Conservation (phyloP, 2,113 vertebrate genomes). For the Antigone vipio region DNA sequence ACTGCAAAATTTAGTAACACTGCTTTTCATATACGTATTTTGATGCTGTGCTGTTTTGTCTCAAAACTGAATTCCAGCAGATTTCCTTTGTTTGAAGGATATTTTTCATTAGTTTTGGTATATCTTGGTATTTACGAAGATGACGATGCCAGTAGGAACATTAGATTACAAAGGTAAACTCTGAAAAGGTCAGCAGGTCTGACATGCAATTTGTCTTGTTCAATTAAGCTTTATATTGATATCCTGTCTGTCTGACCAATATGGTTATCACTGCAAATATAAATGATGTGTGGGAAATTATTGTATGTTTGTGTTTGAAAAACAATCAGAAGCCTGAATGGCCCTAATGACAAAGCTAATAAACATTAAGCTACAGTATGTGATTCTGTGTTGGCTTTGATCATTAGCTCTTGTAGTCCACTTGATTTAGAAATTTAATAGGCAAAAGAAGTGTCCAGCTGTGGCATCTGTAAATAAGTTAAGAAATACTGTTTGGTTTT, state of each 20-base stretch:
- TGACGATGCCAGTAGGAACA: background rate
- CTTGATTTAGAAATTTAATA: background rate
- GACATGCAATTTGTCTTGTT: slow-evolving; percentile 32
- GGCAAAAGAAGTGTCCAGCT: background rate
- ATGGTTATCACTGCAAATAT: slow-evolving; percentile 1
- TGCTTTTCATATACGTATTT: background rate
- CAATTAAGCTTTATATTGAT: slow-evolving; percentile 27
- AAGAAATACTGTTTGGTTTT: background rate
- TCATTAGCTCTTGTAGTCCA: background rate
- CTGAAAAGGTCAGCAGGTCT: slow-evolving; percentile 42
- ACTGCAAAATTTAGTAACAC: background rate
- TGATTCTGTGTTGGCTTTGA: background rate
- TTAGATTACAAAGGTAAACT: slow-evolving; percentile 26
- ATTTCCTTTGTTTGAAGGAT: background rate
- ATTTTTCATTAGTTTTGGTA: background rate
- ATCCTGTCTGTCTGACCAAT: background rate
- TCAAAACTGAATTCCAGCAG: background rate
- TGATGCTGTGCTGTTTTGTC: background rate
- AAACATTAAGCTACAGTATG: background rate
- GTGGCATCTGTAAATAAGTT: background rate
- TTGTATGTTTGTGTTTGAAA: background rate
- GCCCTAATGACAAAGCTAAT: background rate
- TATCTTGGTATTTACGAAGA: slow-evolving; percentile 5
- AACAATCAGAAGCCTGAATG: background rate
- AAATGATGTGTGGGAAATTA: slow-evolving; percentile 4